A percentile compares a stretch with the other conserved stretches of the same genome.
phyloP scores from a whole-genome alignment of 1,140 invertebrate species.

The Mactra quadrangularis region DNA sequence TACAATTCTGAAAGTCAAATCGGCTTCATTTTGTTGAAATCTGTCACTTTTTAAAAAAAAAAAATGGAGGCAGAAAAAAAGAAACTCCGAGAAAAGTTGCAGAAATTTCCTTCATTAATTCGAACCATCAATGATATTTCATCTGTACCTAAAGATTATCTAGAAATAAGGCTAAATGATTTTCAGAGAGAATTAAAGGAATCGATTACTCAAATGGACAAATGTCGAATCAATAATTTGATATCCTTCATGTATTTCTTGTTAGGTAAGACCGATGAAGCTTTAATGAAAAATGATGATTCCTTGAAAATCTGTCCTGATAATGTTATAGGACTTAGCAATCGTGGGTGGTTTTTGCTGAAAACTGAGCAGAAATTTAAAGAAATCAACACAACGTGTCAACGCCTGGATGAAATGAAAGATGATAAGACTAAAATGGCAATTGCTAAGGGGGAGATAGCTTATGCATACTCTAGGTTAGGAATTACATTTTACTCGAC shows the following conservation, averaged over 20 bases:
- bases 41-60: no score
- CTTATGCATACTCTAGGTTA: constrained; percentile 22
- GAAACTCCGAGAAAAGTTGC: no score
- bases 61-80: no score
- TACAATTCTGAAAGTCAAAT: no score
- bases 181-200: no score
- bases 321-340: constrained; percentile 5
- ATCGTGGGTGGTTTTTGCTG: constrained; percentile 8
- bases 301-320: background rate
- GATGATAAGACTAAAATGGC: background rate
- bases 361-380: background rate
- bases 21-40: no score
- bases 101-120: no score
- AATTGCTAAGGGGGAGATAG: constrained; percentile 16
- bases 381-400: background rate
- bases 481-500: constrained; percentile 8
- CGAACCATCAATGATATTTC: no score
- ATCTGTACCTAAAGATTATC: no score
- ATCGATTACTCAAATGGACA: no score
- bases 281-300: constrained; percentile 1
- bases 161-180: no score
- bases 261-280: background rate
- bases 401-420: background rate
- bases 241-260: constrained; percentile 25
- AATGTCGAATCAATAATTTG: background rate